A percentile compares a stretch with the other conserved stretches of the same genome.
Evolutionary conservation across 2,888 invertebrate species (phyloP).

Genomic region (Zhuqinia jingwanae): DNA sequence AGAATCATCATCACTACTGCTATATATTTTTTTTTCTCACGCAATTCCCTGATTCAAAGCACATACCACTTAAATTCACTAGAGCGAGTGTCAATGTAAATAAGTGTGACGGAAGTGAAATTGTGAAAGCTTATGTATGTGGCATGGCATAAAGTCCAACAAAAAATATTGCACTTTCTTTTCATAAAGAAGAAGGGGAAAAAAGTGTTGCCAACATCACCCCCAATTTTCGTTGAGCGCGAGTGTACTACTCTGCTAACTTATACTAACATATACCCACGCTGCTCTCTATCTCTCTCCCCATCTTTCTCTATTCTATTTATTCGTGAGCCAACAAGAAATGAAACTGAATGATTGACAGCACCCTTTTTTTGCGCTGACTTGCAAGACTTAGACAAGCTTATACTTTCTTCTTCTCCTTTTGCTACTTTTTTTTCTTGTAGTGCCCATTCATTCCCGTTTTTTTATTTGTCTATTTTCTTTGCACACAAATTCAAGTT

Average conservation of each 20-base stretch:
- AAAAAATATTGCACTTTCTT: not conserved
- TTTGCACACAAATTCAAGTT: conserved; percentile 38
- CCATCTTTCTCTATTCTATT: not conserved
- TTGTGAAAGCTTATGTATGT: conserved; percentile 44
- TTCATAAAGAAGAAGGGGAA: not conserved
- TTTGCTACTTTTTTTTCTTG: conserved; percentile 34
- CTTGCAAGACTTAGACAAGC: conserved; percentile 14
- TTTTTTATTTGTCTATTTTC: not conserved
- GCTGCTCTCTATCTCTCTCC: no score
- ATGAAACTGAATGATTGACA: conserved; percentile 27
- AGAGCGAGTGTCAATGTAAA: conserved; percentile 24
- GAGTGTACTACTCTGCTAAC: not conserved
- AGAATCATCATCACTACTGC: conserved; percentile 30
- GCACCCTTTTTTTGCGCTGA: not conserved
- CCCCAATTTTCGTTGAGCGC: not conserved
- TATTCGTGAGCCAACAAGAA: conserved; percentile 21
- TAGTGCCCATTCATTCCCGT: not conserved
- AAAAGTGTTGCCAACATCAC: not conserved
- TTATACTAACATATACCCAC: not conserved
- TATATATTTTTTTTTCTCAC: conserved; percentile 45
- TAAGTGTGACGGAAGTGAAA: conserved; percentile 15
- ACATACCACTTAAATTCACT: conserved; percentile 10
- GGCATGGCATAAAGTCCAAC: not conserved
- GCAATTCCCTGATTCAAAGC: conserved; percentile 62
- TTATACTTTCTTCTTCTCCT: no score